phyloP scores from a whole-genome alignment of 2,888 invertebrate genomes.

The Cenopis cana region DNA sequence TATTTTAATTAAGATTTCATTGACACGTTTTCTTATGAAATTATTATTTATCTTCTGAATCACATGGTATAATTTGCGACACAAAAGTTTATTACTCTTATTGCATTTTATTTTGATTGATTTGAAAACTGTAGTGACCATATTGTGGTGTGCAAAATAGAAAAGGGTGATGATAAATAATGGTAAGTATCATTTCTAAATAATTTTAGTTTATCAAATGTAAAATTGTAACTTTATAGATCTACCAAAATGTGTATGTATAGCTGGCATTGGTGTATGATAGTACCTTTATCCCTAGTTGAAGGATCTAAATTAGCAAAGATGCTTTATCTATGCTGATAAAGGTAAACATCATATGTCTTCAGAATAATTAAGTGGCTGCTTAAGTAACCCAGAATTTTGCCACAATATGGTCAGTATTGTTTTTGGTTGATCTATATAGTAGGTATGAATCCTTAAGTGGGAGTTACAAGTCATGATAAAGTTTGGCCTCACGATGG shows the following conservation, averaged over 20 bases:
- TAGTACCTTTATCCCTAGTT: not conserved
- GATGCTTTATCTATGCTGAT: not conserved
- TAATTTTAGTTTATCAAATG: not conserved
- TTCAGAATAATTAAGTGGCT: conserved; percentile 12
- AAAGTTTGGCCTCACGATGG: too few species aligned
- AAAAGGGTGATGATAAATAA: conserved; percentile 7
- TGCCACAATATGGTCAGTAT: conserved; percentile 48
- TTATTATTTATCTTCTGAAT: not conserved
- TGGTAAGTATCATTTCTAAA: conserved; percentile 43
- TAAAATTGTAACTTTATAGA: conserved; percentile 20
- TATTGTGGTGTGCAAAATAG: conserved; percentile 45
- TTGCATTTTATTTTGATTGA: not conserved
- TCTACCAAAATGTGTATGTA: conserved; percentile 42
- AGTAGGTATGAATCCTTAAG: too few species aligned
- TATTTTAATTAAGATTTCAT: too few species aligned
- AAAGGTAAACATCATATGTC: not conserved
- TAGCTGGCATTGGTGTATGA: not conserved
- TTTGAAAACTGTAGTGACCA: conserved; percentile 43
- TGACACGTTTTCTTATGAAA: too few species aligned
- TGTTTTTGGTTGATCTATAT: conserved; percentile 56
- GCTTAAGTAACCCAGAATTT: not conserved
- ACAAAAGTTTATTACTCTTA: not conserved
- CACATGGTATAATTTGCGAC: too few species aligned
- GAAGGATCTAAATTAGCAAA: not conserved
- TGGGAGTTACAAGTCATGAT: too few species aligned